Base-by-base conservation (phyloP, 2,888 invertebrate species). In the Tipula vernalis region DNA sequence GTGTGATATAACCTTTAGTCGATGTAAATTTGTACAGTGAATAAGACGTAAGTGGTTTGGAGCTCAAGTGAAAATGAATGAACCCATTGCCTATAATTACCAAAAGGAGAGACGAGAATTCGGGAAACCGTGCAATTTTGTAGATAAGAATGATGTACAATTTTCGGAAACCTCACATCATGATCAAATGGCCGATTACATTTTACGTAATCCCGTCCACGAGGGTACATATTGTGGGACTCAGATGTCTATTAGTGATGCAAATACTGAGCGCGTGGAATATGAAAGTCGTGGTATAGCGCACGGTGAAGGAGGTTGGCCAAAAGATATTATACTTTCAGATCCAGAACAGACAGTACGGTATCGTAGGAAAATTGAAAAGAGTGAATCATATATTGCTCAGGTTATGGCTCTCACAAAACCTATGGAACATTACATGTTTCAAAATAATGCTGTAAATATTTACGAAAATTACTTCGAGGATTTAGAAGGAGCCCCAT, bases 301-400 rank as follows among this genome's bases (percentile, higher is more conserved):
- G 88, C 97, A 97, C 90, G 92, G 92, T 13, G 97, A 97, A 91
- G 97, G 97, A 87, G 97, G 96, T 18, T 97, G 97, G 97, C 96
- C 97, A 1, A 95, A 95, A 89, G 97, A 97, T 88, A 92, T 95
- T 10, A 94, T 94, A 88, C 90, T 92, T 87, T 91, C 92, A 85
- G 94, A 94, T 89, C 93, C 95, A 88, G 97, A 97, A 88, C 95
- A 95, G 89, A 94, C 95, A 8, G 90, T 93, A 83, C 93, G 97
- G 86, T 95, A 95, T 90, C 93, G 95, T 86, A 95, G 97, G 88
- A 96, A 96, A 90, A 93, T 96, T 36, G 95, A 95, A 90, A 96
- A 96, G 88, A 97, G 97, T 87, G 97, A 97, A 89, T 91, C 92
- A 87, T 97, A 96, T 91, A 93, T 95, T 87, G 92, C 93, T 88